Conservation (phyloP, 2,797 vertebrate species). For the Petrocephalus sullivani region DNA sequence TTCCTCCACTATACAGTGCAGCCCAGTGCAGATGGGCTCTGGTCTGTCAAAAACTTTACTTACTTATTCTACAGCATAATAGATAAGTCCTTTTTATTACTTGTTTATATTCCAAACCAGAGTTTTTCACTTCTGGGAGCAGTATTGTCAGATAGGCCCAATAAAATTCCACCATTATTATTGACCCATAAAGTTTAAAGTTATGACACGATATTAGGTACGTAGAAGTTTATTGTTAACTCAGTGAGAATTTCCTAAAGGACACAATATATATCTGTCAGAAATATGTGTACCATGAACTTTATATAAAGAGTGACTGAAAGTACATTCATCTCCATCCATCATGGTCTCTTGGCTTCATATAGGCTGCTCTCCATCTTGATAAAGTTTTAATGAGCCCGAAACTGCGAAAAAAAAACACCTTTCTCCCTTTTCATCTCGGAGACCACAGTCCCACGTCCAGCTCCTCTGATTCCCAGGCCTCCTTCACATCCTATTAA, state of each 20-base stretch:
- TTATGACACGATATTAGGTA: background rate
- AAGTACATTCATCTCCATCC: background rate
- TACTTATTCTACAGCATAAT: background rate
- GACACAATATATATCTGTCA: background rate
- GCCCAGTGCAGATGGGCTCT: background rate
- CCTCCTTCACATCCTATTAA: background rate
- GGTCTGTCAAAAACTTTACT: background rate
- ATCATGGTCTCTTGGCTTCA: background rate
- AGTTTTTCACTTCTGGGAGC: background rate
- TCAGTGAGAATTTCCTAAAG: background rate
- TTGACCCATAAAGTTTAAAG: background rate
- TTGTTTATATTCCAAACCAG: background rate
- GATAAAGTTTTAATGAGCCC: slow-evolving; percentile 8
- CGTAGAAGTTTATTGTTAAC: background rate
- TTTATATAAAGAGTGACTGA: background rate
- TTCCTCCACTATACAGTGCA: background rate
- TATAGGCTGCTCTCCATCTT: background rate
- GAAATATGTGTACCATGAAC: background rate
- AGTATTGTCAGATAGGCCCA: background rate
- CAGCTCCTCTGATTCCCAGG: background rate
- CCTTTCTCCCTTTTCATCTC: background rate
- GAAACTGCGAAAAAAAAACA: background rate
- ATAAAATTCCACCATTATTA: background rate
- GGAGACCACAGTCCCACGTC: background rate
- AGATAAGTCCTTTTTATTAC: background rate